Percentiles rank a stretch among this genome's conserved stretches.
Conservation (phyloP, 1,140 invertebrate species). For the Heliconius congener region DNA sequence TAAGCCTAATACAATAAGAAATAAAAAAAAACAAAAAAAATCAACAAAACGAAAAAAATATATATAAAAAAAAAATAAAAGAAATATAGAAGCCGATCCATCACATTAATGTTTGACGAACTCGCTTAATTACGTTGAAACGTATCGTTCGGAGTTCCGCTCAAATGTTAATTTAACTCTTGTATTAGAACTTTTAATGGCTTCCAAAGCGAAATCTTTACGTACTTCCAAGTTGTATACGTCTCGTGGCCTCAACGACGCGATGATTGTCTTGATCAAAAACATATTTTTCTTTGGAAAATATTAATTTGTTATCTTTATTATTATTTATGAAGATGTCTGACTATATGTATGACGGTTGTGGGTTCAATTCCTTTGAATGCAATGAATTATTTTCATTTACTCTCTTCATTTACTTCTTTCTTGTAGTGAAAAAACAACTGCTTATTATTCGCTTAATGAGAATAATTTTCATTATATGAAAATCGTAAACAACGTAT, state of each 20-base stretch:
- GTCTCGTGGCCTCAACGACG: neutral
- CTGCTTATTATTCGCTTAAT: neutral
- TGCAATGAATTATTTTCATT: too few relatives aligned
- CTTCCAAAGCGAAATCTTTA: slow-evolving; percentile 23
- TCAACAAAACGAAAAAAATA: neutral
- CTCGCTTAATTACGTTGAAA: slow-evolving; percentile 25
- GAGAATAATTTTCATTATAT: neutral
- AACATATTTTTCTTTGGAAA: too few relatives aligned
- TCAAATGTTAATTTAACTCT: slow-evolving; percentile 28
- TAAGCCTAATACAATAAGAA: too few relatives aligned
- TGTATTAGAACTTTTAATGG: slow-evolving; percentile 33
- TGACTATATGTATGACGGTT: too few relatives aligned
- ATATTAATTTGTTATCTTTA: too few relatives aligned
- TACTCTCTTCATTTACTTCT: too few relatives aligned
- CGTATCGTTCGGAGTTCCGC: slow-evolving; percentile 16
- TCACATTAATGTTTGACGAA: slow-evolving; percentile 21
- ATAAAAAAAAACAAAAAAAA: too few relatives aligned
- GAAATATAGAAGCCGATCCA: slow-evolving; percentile 10
- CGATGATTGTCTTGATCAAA: neutral
- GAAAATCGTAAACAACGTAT: slow-evolving; percentile 20
- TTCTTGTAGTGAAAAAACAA: too few relatives aligned
- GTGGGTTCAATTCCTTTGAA: too few relatives aligned
- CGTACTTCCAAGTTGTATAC: neutral
- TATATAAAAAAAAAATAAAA: neutral
- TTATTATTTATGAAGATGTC: too few relatives aligned